Conservation (phyloP, 2,888 invertebrate genomes). For the Meteorus cinctellus region DNA sequence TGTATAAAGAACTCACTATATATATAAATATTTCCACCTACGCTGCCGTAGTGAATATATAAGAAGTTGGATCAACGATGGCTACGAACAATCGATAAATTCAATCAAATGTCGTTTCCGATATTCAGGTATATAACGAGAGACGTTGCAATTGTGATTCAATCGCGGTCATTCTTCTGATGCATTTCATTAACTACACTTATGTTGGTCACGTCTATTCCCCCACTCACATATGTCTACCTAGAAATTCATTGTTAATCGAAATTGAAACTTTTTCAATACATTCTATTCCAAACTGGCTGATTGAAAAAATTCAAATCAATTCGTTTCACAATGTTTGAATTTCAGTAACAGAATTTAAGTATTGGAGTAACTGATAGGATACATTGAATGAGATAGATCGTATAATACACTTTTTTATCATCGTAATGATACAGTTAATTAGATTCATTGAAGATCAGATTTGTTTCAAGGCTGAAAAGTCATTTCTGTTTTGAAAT, state of each 20-base stretch:
- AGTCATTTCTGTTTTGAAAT: no score
- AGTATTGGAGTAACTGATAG: no score
- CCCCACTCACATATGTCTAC: background rate
- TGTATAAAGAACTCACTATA: slow-evolving; percentile 33
- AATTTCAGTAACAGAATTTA: no score
- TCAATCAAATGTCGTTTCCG: slow-evolving; percentile 42
- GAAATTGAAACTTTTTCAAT: background rate
- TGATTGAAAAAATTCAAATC: background rate
- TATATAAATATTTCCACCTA: slow-evolving; percentile 34
- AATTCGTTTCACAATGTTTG: no score
- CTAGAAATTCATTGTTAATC: background rate
- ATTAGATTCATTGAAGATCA: no score
- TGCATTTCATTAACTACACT: slow-evolving; percentile 30
- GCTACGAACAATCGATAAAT: slow-evolving; percentile 51
- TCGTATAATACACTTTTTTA: no score
- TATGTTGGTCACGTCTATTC: background rate
- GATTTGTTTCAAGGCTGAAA: no score
- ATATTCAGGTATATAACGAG: slow-evolving; percentile 18
- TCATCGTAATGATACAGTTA: no score
- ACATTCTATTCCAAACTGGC: background rate
- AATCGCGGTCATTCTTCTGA: slow-evolving; percentile 30
- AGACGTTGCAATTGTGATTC: slow-evolving; percentile 21
- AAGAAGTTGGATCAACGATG: slow-evolving; percentile 55
- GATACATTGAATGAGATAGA: no score
- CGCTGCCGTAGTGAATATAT: slow-evolving; percentile 49